These are phyloP conservation scores for Drosophila recens DNA, from an alignment of 2,888 invertebrate genomes.

Conservation along the genomic window DNA sequence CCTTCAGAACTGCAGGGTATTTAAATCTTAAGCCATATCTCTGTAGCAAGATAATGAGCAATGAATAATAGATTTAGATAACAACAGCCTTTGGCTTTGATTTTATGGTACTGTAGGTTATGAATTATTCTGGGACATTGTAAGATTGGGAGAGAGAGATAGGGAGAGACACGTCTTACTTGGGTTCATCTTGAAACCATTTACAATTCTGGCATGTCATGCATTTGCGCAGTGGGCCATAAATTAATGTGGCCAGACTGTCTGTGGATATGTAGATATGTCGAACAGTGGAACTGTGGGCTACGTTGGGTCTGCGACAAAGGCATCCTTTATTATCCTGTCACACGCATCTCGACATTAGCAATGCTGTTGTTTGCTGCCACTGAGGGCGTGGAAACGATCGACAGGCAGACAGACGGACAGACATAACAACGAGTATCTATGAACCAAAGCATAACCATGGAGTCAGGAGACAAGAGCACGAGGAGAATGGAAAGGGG, in stretches of 20 bases:
- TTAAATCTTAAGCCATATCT: background rate
- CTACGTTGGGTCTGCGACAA: constrained; percentile 43
- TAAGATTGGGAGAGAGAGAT: background rate
- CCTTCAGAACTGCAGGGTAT: no score
- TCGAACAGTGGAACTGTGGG: background rate
- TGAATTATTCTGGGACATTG: constrained; percentile 1
- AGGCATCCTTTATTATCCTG: constrained; percentile 69
- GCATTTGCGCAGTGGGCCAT: constrained; percentile 38
- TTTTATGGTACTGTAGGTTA: background rate
- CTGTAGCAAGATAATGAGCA: background rate
- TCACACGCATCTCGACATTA: constrained; percentile 62
- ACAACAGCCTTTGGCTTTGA: constrained; percentile 4
- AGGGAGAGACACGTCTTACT: constrained; percentile 7
- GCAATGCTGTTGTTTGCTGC: constrained; percentile 18
- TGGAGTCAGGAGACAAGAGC: background rate
- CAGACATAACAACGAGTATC: constrained; percentile 2
- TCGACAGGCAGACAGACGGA: constrained; percentile 23
- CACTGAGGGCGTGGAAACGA: constrained; percentile 33
- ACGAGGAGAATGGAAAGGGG: background rate
- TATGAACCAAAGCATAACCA: constrained; percentile 27
- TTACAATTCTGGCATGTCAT: constrained; percentile 38
- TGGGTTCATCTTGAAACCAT: constrained; percentile 51
- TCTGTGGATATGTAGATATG: background rate
- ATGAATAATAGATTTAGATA: background rate
- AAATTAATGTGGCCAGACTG: constrained; percentile 28